Conservation (phyloP, 1,140 invertebrate species). For the Drosophila chauvacae region DNA sequence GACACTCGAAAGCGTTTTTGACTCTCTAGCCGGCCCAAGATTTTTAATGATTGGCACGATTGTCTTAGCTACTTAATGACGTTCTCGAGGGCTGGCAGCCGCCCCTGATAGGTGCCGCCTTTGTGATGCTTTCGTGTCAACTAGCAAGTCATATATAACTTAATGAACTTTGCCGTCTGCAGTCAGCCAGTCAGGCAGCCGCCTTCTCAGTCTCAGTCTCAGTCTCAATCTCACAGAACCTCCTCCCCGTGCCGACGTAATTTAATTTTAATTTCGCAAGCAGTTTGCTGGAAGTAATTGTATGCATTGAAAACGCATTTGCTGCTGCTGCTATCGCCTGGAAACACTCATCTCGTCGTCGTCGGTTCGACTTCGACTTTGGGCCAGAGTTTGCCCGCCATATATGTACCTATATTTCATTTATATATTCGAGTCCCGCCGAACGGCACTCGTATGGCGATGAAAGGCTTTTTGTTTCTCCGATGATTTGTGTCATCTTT, state of each 20-base stretch:
- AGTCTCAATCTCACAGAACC: conserved; percentile 1
- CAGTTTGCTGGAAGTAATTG: conserved; percentile 80
- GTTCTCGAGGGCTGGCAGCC: conserved; percentile 56
- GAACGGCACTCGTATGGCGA: conserved; percentile 16
- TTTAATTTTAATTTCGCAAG: conserved; percentile 82
- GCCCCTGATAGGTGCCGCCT: conserved; percentile 35
- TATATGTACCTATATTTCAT: conserved; percentile 11
- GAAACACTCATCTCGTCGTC: conserved; percentile 67
- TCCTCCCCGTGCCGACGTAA: conserved; percentile 34
- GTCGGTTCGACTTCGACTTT: conserved; percentile 32
- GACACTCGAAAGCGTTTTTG: conserved; percentile 68
- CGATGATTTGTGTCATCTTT: conserved; percentile 72
- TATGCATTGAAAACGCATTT: conserved; percentile 79
- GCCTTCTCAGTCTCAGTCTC: background rate
- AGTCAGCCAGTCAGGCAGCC: background rate
- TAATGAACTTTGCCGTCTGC: conserved; percentile 74
- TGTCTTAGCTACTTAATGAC: conserved; percentile 82
- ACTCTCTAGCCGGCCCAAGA: conserved; percentile 57
- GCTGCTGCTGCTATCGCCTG: conserved; percentile 71
- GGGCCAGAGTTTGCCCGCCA: conserved; percentile 26
- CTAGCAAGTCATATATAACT: conserved; percentile 66
- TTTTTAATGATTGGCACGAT: conserved; percentile 83
- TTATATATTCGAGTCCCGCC: conserved; percentile 18
- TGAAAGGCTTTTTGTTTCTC: conserved; percentile 58
- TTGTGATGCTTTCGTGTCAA: conserved; percentile 72